These are phyloP conservation scores for Poecile atricapillus DNA, from an alignment of 2,113 vertebrate species.

Conservation along the genomic window DNA sequence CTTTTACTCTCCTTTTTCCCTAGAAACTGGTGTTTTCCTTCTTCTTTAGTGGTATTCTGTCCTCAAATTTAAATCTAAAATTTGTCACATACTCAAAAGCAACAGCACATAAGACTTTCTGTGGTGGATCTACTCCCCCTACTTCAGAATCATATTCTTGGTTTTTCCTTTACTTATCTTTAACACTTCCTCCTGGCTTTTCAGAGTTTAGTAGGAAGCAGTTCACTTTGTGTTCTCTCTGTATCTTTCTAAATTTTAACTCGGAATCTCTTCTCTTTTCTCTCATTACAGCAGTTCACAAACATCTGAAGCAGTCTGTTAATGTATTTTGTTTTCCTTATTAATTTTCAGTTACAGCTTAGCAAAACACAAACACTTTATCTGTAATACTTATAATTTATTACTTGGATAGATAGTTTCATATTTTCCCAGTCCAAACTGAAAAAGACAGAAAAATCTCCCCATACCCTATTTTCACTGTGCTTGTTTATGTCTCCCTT, in stretches of 20 bases:
- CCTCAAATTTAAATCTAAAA: background rate
- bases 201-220: background rate
- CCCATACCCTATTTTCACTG: background rate
- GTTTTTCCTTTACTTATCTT: background rate
- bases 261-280: background rate
- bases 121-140: rapidly evolving
- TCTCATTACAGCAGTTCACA: background rate
- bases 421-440: background rate
- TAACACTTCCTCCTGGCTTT: background rate
- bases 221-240: background rate
- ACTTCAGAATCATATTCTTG: background rate
- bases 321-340: background rate
- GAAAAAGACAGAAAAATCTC: background rate
- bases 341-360: background rate
- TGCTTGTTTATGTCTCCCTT: conserved; percentile 12
- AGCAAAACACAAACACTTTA: background rate
- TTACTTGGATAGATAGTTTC: background rate
- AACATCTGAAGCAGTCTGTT: background rate
- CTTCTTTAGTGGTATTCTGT: background rate
- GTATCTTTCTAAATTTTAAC: background rate
- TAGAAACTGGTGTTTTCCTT: background rate
- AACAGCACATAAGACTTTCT: background rate
- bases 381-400: background rate
- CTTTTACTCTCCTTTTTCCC: background rate
- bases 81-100: background rate